Evolutionary conservation across 2,888 invertebrate genomes (phyloP), one percentile per base, ranked within the genome.

Genomic region (Ditula angustiorana): DNA sequence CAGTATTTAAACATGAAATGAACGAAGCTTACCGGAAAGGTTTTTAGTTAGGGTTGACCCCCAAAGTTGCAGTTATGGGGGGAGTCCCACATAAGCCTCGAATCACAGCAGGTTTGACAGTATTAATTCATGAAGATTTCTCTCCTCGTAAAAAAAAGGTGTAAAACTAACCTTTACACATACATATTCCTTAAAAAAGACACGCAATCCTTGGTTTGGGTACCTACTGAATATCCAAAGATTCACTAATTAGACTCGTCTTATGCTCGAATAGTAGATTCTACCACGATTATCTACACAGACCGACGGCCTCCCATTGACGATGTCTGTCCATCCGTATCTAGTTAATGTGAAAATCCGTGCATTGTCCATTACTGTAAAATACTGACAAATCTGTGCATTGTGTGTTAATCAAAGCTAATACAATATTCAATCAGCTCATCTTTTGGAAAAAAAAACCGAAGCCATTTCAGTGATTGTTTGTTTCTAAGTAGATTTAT

Each of bases 281-380:
- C 35, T 41, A 35, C 61, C 3, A 19, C 19, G 28, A 10, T 37
- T 53, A 63, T 57, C 63, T 58, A 46, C 61, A 37, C 44, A 55
- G 56, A 26, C 30, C 33, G 35, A 61, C 61, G 75, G 71, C 74
- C 74, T 71, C 71, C 71, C 67, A 74, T 76, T 75, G 68, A 71
- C 28, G 19, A 56, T 30, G 59, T n/a, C 65, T 69, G 69, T 52
- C 70, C 73, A 76, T 70, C 77, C 75, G 69, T 71, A 71, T 56
- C 74, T 49, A 58, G 60, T 68, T 70, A 71, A 72, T 68, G 72
- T 75, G 70, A 58, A 68, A 64, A 72, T 76, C 80, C 78, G 77
- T 71, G 67, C 71, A 80, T 83, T 85, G 82, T 83, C 66, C 57
- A 33, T 26, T 46, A 23, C 53, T 16, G 35, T 13, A 37, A 16